Conservation (phyloP, 37 sponge, comb jelly and placozoan species). For the Oopsacas minuta region DNA sequence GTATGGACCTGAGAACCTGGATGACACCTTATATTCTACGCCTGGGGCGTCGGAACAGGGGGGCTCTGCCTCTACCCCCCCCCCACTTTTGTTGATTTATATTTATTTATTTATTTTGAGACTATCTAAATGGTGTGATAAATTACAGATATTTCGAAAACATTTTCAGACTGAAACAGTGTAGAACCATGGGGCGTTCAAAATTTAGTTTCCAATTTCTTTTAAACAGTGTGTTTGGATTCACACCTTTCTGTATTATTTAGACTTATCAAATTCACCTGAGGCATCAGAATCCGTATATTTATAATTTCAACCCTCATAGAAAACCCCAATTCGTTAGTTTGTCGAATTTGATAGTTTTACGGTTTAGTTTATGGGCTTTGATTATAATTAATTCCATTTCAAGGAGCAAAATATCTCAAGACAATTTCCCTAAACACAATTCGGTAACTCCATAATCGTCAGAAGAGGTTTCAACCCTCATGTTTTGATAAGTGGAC, state of each 20-base stretch:
- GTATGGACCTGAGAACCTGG: too few species aligned
- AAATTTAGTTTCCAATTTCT: not conserved
- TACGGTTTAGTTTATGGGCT: not conserved
- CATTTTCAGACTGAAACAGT: not conserved
- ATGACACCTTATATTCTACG: too few species aligned
- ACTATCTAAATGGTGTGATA: not conserved
- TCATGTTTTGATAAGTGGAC: too few species aligned
- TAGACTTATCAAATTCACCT: not conserved
- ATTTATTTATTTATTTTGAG: too few species aligned
- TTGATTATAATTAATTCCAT: not conserved
- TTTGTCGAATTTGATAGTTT: not conserved
- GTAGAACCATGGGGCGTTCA: not conserved
- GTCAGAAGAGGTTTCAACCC: too few species aligned
- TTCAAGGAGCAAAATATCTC: not conserved
- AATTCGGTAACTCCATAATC: not conserved
- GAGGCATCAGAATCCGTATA: not conserved
- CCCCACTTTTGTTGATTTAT: too few species aligned
- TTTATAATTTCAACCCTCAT: not conserved
- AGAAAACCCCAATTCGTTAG: not conserved
- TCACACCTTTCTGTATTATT: not conserved
- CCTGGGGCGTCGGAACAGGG: too few species aligned
- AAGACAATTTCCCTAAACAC: not conserved
- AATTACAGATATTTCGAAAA: not conserved
- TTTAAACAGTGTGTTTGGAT: not conserved
- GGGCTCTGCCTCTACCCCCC: too few species aligned